Conservation (phyloP, 2,113 vertebrate genomes). For the Limnothrissa miodon region DNA sequence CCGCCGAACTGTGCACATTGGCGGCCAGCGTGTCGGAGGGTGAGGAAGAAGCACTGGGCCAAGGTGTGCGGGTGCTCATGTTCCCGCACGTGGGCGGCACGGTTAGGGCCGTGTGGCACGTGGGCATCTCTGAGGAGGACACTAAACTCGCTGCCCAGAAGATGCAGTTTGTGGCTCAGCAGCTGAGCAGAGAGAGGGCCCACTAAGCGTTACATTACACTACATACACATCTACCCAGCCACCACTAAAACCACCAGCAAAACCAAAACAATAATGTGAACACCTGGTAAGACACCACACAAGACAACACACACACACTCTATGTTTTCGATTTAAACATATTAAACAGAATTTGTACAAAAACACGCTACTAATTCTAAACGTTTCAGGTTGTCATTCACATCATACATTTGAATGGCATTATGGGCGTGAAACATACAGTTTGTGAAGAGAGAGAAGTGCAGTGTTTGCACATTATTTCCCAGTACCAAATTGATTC, state of each 20-base stretch:
- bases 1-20: constrained; percentile 68
- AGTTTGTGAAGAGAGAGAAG: no score
- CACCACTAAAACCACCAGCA: not conserved
- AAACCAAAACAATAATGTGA: not conserved
- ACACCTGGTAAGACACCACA: not conserved
- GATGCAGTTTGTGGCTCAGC: constrained; percentile 70
- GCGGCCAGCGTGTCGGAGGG: constrained; percentile 63
- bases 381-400: no score
- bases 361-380: no score
- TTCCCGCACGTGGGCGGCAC: constrained; percentile 62
- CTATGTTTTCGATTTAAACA: no score
- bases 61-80: constrained; percentile 67
- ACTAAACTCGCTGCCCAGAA: constrained; percentile 73
- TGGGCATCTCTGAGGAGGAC: constrained; percentile 64
- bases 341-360: no score
- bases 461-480: not conserved
- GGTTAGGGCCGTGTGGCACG: constrained; percentile 76
- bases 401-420: no score
- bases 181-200: constrained; percentile 20
- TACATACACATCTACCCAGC: no score
- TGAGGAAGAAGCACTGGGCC: constrained; percentile 61
- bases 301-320: no score
- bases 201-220: not conserved
- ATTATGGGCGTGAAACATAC: no score
- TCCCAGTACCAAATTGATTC: not conserved